phyloP scores from a whole-genome alignment of 2,888 invertebrate genomes.

The Luperina testacea region DNA sequence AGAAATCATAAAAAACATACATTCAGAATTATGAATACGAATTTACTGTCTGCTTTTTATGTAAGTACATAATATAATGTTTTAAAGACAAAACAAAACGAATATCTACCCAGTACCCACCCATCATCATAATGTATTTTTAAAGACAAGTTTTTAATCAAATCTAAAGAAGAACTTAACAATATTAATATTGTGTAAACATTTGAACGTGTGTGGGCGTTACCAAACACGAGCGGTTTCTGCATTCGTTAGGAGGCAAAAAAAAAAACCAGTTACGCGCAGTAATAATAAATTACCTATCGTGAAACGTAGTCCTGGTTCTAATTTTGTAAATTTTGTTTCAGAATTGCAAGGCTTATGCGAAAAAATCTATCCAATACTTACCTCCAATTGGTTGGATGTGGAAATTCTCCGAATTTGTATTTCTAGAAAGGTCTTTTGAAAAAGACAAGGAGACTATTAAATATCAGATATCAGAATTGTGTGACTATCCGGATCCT shows the following conservation, averaged over 20 bases:
- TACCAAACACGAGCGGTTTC: neutral
- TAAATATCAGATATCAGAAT: constrained; percentile 93
- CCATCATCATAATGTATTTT: constrained; percentile 15
- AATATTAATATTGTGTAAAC: constrained; percentile 28
- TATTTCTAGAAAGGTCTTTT: constrained; percentile 97
- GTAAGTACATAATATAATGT: constrained; percentile 6
- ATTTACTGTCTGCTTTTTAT: neutral
- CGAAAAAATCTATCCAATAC: constrained; percentile 97
- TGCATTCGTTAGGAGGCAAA: constrained; percentile 24
- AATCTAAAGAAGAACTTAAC: constrained; percentile 17
- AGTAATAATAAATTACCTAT: constrained; percentile 4
- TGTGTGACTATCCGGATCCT: constrained; percentile 97
- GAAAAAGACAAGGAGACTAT: constrained; percentile 97
- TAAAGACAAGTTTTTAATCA: neutral
- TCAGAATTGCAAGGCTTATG: constrained; percentile 98
- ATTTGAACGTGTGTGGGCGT: constrained; percentile 34
- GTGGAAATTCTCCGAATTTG: constrained; percentile 98
- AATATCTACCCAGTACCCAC: neutral
- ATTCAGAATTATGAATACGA: neutral
- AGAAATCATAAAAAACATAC: neutral
- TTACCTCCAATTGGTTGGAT: constrained; percentile 98
- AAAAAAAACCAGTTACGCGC: neutral
- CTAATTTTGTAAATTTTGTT: constrained; percentile 70
- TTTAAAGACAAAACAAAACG: constrained; percentile 4
- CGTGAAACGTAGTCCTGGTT: constrained; percentile 12